Evolutionary conservation across 2,797 vertebrate species (phyloP).

Genomic region (Triplophysa yarkandensis): DNA sequence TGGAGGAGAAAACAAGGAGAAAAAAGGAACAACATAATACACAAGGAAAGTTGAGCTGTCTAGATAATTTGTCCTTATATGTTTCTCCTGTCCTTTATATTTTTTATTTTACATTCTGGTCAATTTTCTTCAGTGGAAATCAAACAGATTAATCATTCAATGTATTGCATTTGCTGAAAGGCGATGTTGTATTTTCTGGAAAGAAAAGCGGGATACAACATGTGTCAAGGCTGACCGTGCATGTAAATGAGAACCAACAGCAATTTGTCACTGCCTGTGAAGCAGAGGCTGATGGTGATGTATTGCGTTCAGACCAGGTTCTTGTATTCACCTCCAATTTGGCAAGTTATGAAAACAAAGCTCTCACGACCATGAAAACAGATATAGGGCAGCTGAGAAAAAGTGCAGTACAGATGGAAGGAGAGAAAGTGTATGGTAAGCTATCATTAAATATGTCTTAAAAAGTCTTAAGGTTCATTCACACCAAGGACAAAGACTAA

Average conservation of each 20-base stretch:
- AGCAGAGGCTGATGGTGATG: constrained; percentile 57
- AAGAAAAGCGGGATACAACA: constrained; percentile 15
- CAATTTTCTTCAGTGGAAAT: constrained; percentile 21
- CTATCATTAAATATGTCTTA: background rate
- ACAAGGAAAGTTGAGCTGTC: too few relatives aligned
- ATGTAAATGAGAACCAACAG: constrained; percentile 74
- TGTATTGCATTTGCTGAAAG: constrained; percentile 22
- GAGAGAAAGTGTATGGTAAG: background rate
- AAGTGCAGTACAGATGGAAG: background rate
- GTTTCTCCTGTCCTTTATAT: background rate
- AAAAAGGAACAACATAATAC: too few relatives aligned
- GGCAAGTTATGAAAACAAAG: constrained; percentile 42
- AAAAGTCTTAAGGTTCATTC: background rate
- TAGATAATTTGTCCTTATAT: background rate
- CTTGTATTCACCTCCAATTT: constrained; percentile 28
- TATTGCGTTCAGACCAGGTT: constrained; percentile 41
- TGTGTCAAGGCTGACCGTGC: constrained; percentile 63
- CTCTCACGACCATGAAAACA: constrained; percentile 20
- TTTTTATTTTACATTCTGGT: background rate
- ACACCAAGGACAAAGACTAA: too few relatives aligned
- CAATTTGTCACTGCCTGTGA: constrained; percentile 72
- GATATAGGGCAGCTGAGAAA: constrained; percentile 16
- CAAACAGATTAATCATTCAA: constrained; percentile 35
- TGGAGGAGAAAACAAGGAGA: too few relatives aligned
- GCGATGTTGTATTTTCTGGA: constrained; percentile 3